Evolutionary conservation across 1,140 invertebrate genomes (phyloP), one percentile per base, ranked within the genome.

Genomic region (Gonatopus flavifemur): DNA sequence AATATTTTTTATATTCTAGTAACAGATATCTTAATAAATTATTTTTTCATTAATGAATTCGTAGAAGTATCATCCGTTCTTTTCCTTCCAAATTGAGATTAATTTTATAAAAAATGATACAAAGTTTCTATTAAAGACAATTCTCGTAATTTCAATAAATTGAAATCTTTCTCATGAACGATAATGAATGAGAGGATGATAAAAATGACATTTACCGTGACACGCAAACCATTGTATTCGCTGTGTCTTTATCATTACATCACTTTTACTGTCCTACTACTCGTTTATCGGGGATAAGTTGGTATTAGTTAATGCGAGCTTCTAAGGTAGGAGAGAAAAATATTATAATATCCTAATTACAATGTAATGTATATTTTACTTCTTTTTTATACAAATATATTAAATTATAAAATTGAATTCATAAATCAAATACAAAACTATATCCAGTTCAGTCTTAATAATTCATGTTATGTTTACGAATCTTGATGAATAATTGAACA

Each of bases 1-100:
- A 53, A 57, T 59, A 57, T 62, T 55, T 57, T 59, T 43, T 65
- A 64, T 35, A n/a, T n/a, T n/a, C n/a, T n/a, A 52, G 35, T 39
- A 55, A 24, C 38, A 39, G 41, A 59, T 45, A 55, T 38, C 47
- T 45, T 59, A 67, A 63, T 67, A 68, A 69, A 63, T 69, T 68
- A 68, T 67, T 69, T 69, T 69, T 68, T 21, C 53, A 66, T 46
- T 4, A 37, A 42, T 21, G n/a, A 4, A 41, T 49, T 3, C 22
- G n/a, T 32, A 9, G n/a, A 13, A 7, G 28, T 10, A 31, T 12
- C 10, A n/a, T 31, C 10, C 10, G 10, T 42, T 21, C 16, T 25
- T 42, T 31, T 32, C 6, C 31, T 24, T 35, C n/a, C 13, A 31
- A 16, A 28, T n/a, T n/a, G 28, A 31, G n/a, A 7, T 15, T 32